Conservation (phyloP, 2,113 vertebrate species). For the Cololabis saira region DNA sequence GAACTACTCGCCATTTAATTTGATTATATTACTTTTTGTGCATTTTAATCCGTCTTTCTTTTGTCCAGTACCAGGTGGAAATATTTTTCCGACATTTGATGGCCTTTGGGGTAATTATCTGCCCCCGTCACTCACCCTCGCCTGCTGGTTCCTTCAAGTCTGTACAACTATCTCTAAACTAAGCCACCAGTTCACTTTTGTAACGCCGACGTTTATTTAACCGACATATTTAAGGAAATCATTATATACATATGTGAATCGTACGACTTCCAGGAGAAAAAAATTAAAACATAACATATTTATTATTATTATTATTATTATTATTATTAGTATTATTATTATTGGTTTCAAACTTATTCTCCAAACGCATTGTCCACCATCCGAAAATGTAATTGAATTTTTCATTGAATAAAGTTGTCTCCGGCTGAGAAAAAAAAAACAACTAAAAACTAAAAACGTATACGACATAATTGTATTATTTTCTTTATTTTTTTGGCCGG, state of each 20-base stretch:
- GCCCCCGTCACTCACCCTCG: slow-evolving; percentile 53
- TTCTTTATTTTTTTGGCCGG: too few species aligned
- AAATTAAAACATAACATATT: too few species aligned
- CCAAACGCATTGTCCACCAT: too few species aligned
- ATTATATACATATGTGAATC: too few species aligned
- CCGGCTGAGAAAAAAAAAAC: too few species aligned
- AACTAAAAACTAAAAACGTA: too few species aligned
- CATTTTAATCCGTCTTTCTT: slow-evolving; percentile 56
- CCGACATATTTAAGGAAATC: too few species aligned
- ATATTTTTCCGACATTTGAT: slow-evolving; percentile 78
- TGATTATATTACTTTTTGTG: slow-evolving; percentile 31
- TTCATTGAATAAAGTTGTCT: too few species aligned
- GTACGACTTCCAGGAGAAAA: too few species aligned
- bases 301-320: neutral
- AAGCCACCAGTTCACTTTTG: slow-evolving; percentile 38
- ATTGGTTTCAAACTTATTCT: neutral
- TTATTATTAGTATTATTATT: slow-evolving; percentile 18
- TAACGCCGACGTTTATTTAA: neutral
- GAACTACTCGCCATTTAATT: slow-evolving; percentile 30
- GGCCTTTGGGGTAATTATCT: slow-evolving; percentile 75
- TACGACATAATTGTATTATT: too few species aligned
- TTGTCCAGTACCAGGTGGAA: slow-evolving; percentile 75
- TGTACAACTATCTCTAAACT: slow-evolving; percentile 27
- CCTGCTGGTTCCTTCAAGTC: slow-evolving; percentile 32
- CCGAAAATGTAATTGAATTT: too few species aligned